Evolutionary conservation across 1,140 invertebrate species (phyloP).

Genomic region (Aleiodes sp.): DNA sequence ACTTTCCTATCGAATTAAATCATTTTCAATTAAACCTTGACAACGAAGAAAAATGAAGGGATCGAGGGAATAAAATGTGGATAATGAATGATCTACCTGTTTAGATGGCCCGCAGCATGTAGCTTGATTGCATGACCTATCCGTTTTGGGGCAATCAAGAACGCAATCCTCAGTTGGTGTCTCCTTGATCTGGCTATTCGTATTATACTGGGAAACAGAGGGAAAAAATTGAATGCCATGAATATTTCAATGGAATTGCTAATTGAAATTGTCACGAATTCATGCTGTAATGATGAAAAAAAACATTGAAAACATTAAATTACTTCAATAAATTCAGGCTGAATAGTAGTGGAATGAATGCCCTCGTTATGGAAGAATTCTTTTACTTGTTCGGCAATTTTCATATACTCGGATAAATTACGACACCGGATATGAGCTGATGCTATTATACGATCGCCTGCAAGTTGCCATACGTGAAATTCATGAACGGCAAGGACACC

Average conservation of each 20-base stretch:
- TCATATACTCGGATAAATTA: conserved; percentile 89
- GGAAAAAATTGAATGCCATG: no score
- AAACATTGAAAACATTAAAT: conserved; percentile 19
- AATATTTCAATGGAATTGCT: conserved; percentile 22
- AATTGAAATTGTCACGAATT: background rate
- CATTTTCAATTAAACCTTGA: no score
- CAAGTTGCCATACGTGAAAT: conserved; percentile 94
- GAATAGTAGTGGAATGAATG: conserved; percentile 92
- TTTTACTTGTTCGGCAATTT: conserved; percentile 93
- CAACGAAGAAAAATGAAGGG: no score
- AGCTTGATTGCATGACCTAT: conserved; percentile 82
- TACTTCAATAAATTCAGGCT: conserved; percentile 86
- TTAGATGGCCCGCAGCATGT: conserved; percentile 83
- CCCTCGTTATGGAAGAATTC: conserved; percentile 95
- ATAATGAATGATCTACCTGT: conserved; percentile 63
- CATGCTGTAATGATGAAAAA: conserved; percentile 22
- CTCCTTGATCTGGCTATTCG: conserved; percentile 64
- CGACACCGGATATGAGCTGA: conserved; percentile 92
- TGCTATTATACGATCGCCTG: conserved; percentile 91
- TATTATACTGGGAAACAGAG: conserved; percentile 62
- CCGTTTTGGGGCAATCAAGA: conserved; percentile 85
- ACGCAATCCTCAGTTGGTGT: conserved; percentile 76
- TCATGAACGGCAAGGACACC: conserved; percentile 92
- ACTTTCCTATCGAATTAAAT: no score
- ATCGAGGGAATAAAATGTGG: no score